A percentile compares a stretch with the other conserved stretches of the same genome.
Evolutionary conservation across 2,888 invertebrate genomes (phyloP).

Genomic region (Hydriomena furcata): DNA sequence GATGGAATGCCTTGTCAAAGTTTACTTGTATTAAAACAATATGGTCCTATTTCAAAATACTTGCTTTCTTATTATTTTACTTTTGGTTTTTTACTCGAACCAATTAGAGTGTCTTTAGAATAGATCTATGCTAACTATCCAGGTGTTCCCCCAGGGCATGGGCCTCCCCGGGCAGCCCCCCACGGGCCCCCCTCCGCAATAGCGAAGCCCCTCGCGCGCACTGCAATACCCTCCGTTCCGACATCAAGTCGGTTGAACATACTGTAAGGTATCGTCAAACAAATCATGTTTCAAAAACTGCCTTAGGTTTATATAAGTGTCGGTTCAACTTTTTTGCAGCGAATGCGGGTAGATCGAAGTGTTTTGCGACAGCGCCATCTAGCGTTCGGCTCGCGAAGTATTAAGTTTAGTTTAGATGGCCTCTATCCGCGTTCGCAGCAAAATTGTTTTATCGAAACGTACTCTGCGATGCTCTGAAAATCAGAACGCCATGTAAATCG

Average conservation of each 20-base stretch:
- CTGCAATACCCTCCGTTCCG: constrained; percentile 31
- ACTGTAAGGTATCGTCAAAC: neutral
- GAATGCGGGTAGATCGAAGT: too few species aligned
- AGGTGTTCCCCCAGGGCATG: constrained; percentile 59
- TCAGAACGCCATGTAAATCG: constrained; percentile 7
- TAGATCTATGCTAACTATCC: constrained; percentile 19
- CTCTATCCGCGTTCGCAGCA: neutral
- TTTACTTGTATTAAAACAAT: too few species aligned
- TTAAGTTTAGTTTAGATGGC: constrained; percentile 1
- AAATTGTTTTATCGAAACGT: neutral
- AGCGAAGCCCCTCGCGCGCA: constrained; percentile 64
- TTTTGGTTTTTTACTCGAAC: neutral
- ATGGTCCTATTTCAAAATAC: neutral
- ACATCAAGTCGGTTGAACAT: neutral
- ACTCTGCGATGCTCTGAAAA: neutral
- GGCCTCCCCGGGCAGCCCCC: constrained; percentile 75
- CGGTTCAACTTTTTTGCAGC: too few species aligned
- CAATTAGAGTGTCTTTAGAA: constrained; percentile 7
- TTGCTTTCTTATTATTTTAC: neutral
- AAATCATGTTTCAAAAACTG: too few species aligned
- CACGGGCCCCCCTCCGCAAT: constrained; percentile 70
- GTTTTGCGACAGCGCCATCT: constrained; percentile 1
- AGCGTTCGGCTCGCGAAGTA: neutral
- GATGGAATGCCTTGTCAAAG: too few species aligned
- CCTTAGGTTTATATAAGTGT: too few species aligned